A percentile compares a stretch with the other conserved stretches of the same genome.
Evolutionary conservation across 2,113 vertebrate genomes (phyloP).

Genomic region (Polyodon spathula): DNA sequence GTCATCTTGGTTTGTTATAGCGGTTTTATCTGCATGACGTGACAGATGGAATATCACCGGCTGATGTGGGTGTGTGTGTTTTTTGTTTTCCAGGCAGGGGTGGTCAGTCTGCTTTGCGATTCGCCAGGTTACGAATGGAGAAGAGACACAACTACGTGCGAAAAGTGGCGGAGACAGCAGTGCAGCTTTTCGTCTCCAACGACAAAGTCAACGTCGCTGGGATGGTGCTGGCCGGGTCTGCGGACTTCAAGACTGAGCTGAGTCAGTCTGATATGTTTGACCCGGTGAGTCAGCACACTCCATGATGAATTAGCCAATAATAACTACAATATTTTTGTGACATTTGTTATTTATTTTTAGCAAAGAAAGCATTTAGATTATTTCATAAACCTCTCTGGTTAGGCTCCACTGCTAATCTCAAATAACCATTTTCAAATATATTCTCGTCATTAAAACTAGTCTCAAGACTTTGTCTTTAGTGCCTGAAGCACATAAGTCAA

Average conservation of each 20-base stretch:
- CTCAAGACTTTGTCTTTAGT: too few relatives aligned
- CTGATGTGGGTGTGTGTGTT: not conserved
- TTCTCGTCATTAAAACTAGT: too few relatives aligned
- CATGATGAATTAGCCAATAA: not conserved
- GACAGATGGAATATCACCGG: too few relatives aligned
- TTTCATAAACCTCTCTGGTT: too few relatives aligned
- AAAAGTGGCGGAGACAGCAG: conserved; percentile 95
- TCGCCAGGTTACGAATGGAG: conserved; percentile 95
- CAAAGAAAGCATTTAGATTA: too few relatives aligned
- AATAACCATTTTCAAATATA: too few relatives aligned
- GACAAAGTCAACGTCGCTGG: conserved; percentile 98
- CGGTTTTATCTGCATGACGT: too few relatives aligned
- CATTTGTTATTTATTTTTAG: too few relatives aligned
- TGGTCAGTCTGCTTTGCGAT: conserved; percentile 94
- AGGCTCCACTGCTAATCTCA: too few relatives aligned
- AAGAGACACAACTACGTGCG: conserved; percentile 97
- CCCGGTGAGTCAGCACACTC: conserved; percentile 66
- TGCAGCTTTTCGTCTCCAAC: conserved; percentile 94
- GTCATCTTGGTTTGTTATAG: too few relatives aligned
- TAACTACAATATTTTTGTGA: too few relatives aligned
- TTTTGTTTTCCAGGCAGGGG: conserved; percentile 72
- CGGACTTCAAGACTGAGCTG: conserved; percentile 96
- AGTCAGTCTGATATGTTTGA: conserved; percentile 99
- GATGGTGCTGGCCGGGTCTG: conserved; percentile 91
- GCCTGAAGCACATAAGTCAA: too few relatives aligned